Evolutionary conservation across 2,113 vertebrate genomes (phyloP).

Genomic region (Ploceus nigricollis): DNA sequence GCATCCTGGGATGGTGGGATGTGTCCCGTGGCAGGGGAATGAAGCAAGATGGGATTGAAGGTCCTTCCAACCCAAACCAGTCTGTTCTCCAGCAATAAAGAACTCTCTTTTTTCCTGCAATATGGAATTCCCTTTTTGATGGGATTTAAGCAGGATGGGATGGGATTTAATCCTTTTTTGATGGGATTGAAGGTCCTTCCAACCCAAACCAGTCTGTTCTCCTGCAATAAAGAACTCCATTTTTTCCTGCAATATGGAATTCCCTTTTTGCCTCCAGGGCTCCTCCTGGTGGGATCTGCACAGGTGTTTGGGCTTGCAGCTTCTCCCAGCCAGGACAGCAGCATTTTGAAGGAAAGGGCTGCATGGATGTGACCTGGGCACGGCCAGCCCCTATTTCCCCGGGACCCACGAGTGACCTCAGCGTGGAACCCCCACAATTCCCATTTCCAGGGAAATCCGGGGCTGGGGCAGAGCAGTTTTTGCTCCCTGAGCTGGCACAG

Average conservation of each 20-base stretch:
- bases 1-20: not conserved
- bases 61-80: not conserved
- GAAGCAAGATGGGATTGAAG: not conserved
- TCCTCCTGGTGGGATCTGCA: not conserved
- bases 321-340: not conserved
- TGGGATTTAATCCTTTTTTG: no score
- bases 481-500: not conserved
- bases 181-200: not conserved
- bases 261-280: not conserved
- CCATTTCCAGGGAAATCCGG: not conserved
- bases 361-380: no score
- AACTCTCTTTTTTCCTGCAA: not conserved
- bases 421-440: accelerated
- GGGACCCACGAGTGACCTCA: not conserved
- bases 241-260: not conserved
- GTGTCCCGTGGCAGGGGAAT: not conserved
- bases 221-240: not conserved
- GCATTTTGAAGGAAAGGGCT: not conserved
- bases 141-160: no score
- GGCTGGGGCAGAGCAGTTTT: accelerated
- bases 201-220: not conserved
- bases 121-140: not conserved
- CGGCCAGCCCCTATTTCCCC: not conserved
- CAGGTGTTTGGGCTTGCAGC: not conserved
- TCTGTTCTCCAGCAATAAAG: not conserved